Conservation (phyloP, 2,888 invertebrate species). For the Arrhopalites spinosus region DNA sequence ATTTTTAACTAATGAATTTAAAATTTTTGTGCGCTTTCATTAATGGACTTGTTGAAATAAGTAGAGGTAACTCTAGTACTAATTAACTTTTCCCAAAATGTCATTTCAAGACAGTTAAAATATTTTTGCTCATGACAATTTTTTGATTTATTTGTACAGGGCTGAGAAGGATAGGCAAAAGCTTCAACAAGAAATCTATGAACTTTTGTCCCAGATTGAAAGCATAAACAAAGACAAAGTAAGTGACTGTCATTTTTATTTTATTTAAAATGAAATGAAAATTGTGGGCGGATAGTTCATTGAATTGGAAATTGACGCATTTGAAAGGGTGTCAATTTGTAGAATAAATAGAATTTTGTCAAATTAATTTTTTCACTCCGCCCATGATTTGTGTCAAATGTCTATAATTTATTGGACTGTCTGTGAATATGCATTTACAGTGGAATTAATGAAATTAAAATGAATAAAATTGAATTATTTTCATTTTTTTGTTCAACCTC, state of each 20-base stretch:
- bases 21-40: neutral
- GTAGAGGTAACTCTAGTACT: neutral
- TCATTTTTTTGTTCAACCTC: constrained; percentile 25
- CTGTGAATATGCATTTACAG: neutral
- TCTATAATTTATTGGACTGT: neutral
- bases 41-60: neutral
- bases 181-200: constrained; percentile 98
- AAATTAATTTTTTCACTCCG: too few relatives aligned
- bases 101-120: too few relatives aligned
- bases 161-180: constrained; percentile 98
- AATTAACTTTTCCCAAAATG: too few relatives aligned
- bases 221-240: constrained; percentile 89
- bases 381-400: neutral
- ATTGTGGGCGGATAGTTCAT: too few relatives aligned
- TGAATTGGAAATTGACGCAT: too few relatives aligned
- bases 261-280: too few relatives aligned
- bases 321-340: too few relatives aligned
- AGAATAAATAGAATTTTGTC: too few relatives aligned
- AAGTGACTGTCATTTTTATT: too few relatives aligned
- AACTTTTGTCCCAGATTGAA: constrained; percentile 94
- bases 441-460: neutral
- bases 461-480: too few relatives aligned
- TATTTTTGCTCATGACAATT: too few relatives aligned
- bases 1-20: neutral
- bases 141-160: constrained; percentile 64